Evolutionary conservation across 2,888 invertebrate species (phyloP), one percentile per base, ranked within the genome.

Genomic region (Phoenoteleia sp.): DNA sequence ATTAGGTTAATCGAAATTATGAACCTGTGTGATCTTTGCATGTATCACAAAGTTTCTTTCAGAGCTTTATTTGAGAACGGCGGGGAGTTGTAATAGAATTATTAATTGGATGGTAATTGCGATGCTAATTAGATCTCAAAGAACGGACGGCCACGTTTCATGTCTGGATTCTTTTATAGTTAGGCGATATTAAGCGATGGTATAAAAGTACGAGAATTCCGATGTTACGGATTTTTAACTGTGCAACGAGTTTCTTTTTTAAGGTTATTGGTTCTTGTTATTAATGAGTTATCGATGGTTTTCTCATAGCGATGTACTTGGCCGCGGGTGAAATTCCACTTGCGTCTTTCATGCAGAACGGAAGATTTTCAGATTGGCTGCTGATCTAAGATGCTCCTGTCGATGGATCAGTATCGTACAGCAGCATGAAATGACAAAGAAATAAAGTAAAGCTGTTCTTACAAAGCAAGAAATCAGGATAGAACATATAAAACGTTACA

Each of bases 1-100:
- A 54, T 25, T 54, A 54, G 54, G 54, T 27, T 54, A 42, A 39
- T 52, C 52, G 29, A 13, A 36, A 15, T 71, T 33, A 52, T 36
- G 29, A 7, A 56, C 56, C 27, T 15, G 15, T 27, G 3, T n/a
- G 25, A 42, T 62, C 17, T 27, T n/a, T 11, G 39, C 17, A 27
- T 15, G 6, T 13, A 45, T 66, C 15, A 11, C 19, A 33, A 49
- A 66, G 17, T 21, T 21, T 21, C 47, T 6, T 9, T 4, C 21
- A 19, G 9, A 21, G 47, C 47, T 47, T 47, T 47, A 47, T 19
- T 47, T 21, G 47, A 19, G 17, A 47, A 47, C 47, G 17, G 17
- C 17, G 17, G 9, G 17, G 17, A 49, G 23, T 52, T 17, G 33
- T 33, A 47, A 47, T 47, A 21, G 47, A 11, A 47, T 47, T 47